phyloP scores from a whole-genome alignment of 2,113 vertebrate species.

The Calonectris borealis region DNA sequence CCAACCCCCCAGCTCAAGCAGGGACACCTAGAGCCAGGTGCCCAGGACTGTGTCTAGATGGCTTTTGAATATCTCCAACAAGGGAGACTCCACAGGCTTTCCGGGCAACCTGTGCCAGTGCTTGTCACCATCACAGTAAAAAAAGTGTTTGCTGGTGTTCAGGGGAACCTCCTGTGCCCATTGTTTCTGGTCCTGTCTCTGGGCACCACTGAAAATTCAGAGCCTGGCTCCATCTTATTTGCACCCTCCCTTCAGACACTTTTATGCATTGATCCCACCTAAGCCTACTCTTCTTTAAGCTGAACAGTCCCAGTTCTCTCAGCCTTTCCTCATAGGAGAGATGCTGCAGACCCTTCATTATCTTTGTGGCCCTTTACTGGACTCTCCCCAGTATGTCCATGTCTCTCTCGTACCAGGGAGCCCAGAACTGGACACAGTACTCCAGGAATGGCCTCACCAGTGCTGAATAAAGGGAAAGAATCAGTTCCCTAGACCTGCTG shows the following conservation, averaged over 20 bases:
- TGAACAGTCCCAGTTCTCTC: neutral
- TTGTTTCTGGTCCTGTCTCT: neutral
- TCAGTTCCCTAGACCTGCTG: neutral
- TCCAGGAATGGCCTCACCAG: neutral
- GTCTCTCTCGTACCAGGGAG: neutral
- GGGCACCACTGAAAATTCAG: neutral
- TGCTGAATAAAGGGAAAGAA: neutral
- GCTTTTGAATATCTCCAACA: neutral
- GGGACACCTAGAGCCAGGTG: neutral
- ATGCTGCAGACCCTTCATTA: neutral
- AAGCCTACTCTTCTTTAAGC: neutral
- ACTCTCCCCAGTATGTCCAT: neutral
- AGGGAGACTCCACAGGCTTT: too few species aligned
- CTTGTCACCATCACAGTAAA: neutral
- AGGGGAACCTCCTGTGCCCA: neutral
- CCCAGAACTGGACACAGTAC: neutral
- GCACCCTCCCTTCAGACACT: neutral
- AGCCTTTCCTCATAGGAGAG: neutral
- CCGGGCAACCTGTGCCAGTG: neutral
- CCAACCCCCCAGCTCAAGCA: too few species aligned
- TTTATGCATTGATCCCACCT: neutral
- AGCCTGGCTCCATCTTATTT: neutral
- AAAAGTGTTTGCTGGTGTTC: neutral
- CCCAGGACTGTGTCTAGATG: neutral
- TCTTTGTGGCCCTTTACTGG: neutral